Evolutionary conservation across 2,113 vertebrate species (phyloP), one percentile per base, ranked within the genome.

Genomic region (Pygathrix nemaeus): DNA sequence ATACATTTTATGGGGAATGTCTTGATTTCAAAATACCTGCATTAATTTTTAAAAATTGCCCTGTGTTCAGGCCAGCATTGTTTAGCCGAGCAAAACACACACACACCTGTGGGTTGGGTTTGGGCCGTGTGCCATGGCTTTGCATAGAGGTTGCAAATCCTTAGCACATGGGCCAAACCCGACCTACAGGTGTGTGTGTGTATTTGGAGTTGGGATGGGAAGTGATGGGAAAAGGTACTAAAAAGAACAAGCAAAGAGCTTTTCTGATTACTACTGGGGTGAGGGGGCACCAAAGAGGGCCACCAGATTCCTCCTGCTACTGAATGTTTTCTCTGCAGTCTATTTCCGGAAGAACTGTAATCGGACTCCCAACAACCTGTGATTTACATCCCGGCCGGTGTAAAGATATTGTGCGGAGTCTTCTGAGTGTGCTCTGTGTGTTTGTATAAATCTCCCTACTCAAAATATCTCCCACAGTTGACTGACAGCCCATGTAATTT

Each of bases 401-500:
- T 85, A 97, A 95, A 98, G 98, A 93, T 88, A 92, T 96, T 25
- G 97, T 45, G 75, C 93, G 35, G 97, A 97, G 97, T 92, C 97
- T 97, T 38, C 92, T 20, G 98, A 86, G 97, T 85, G 97, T 84
- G 98, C 97, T 81, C 90, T 93, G 96, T 98, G 98, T 96, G 98
- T 98, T 98, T 97, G 98, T 98, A 75, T 98, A 96, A 98, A 98
- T 98, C 97, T 98, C 97, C 52, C 97, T 93, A 57, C 98, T 98
- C 98, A 94, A 91, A 98, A 98, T 98, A 98, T 97, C 98, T 96
- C 98, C 70, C 86, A 72, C 97, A 96, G 97, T 94, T 98, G 97
- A 98, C 98, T 97, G 98, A 97, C 96, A 88, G 98, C 96, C 98
- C 95, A 6, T 97, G 98, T 97, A 98, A 98, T 97, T 93, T 96